Base-by-base conservation (phyloP, 1,140 invertebrate species). In the Semibalanus balanoides region DNA sequence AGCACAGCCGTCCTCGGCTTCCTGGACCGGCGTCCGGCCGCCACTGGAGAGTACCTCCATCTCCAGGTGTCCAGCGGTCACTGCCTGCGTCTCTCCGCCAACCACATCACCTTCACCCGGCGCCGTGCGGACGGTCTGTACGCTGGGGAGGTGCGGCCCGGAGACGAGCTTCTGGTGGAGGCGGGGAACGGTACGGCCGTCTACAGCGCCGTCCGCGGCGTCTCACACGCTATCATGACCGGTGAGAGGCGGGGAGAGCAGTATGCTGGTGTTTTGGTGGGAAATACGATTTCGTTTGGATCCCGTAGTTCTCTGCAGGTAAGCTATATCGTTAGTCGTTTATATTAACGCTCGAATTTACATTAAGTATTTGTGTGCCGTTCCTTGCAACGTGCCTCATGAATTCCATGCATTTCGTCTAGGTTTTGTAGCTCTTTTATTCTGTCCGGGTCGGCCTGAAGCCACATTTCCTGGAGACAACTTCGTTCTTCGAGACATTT, bases 1-100 rank as follows among this genome's bases (percentile, higher is more conserved):
- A 79, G 81, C 35, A 78, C 78, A 71, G 78, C 80, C 17, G 79
- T 80, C 75, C 77, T 80, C 72, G 80, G 80, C 73, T 78, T 78
- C 70, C 78, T 79, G 76, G 79, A 80, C 22, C 76, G 78, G 3
- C 74, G 78, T 0, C 74, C 72, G 73, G 76, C 70, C 74, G 80
- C 77, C 77, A 75, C 73, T 19, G 35, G 76, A 77, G 82, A 31
- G 78, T 82, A 76, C 79, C 78, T 76, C 81, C 74, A 79, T 77
- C 30, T 81, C 79, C 78, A 72, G 74, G 30, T 78, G 76, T 69
- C 76, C 40, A 71, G 29, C 31, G 79, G 77, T 0, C 77, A 76
- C 40, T 75, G 74, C 70, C 74, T 80, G 35, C 77, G 76, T 29
- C 78, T 78, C 14, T 78, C 77, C 0, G 75, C 77, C 77, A 78